phyloP scores from a whole-genome alignment of 2,797 vertebrate species.

The Poeciliopsis infans region DNA sequence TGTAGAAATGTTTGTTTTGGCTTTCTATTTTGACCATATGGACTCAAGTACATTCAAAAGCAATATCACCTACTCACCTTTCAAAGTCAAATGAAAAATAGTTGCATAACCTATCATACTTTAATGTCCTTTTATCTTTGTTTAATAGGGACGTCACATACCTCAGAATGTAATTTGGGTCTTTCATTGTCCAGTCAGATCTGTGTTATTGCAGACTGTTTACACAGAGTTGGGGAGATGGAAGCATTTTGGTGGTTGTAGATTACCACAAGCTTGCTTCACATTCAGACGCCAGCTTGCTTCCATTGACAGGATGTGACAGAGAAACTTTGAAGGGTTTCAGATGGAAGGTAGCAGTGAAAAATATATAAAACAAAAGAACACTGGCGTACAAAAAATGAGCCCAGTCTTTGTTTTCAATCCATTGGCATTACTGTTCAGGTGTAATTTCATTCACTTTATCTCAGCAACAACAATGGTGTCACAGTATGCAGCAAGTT shows the following conservation, averaged over 20 bases:
- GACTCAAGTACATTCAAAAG: conserved; percentile 35
- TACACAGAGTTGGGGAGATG: conserved; percentile 62
- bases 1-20: conserved; percentile 15
- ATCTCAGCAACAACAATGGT: not conserved
- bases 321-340: conserved; percentile 55
- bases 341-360: conserved; percentile 46
- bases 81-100: conserved; percentile 39
- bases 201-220: conserved; percentile 55
- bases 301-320: conserved; percentile 50
- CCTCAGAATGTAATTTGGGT: conserved; percentile 61
- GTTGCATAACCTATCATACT: conserved; percentile 17
- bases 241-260: conserved; percentile 71
- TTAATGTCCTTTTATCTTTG: conserved; percentile 42
- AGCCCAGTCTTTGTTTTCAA: not conserved
- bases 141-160: conserved; percentile 44
- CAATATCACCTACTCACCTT: conserved; percentile 33
- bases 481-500: conserved; percentile 5
- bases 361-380: not conserved
- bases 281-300: conserved; percentile 58
- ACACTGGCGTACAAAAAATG: conserved; percentile 53
- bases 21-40: conserved; percentile 24
- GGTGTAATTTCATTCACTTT: not conserved
- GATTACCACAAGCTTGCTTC: conserved; percentile 73
- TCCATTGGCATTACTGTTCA: not conserved
- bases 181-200: conserved; percentile 68